Conservation (phyloP, 2,888 invertebrate genomes). For the Gerosis bhagava region DNA sequence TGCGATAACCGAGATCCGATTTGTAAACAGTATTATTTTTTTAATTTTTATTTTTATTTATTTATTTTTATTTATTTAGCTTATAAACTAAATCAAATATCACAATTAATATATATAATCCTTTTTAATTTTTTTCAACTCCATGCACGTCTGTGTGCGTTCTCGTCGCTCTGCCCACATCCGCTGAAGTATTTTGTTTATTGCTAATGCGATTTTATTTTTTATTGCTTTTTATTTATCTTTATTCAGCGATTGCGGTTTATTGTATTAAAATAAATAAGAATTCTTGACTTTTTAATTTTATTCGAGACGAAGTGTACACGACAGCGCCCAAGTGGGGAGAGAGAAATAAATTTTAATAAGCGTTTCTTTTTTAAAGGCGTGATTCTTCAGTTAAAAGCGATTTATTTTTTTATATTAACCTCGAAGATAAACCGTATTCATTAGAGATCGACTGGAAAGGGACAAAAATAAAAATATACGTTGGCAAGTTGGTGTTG, state of each 20-base stretch:
- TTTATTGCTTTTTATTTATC: constrained; percentile 82
- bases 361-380: constrained; percentile 82
- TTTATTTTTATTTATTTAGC: too few species aligned
- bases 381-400: constrained; percentile 82
- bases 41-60: too few species aligned
- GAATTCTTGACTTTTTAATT: constrained; percentile 82
- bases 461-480: constrained; percentile 78
- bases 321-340: constrained; percentile 75
- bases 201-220: constrained; percentile 83
- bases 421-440: constrained; percentile 80
- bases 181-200: constrained; percentile 83
- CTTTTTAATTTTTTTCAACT: too few species aligned
- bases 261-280: constrained; percentile 83
- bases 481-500: constrained; percentile 73
- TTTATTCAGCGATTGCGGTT: constrained; percentile 82
- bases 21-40: too few species aligned
- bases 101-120: too few species aligned
- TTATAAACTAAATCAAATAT: too few species aligned
- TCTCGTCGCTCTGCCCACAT: constrained; percentile 73
- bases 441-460: constrained; percentile 81
- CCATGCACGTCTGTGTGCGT: constrained; percentile 60
- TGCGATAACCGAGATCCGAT: too few species aligned
- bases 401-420: constrained; percentile 82
- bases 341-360: constrained; percentile 83
- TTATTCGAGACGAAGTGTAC: constrained; percentile 78